Evolutionary conservation across 2,888 invertebrate species (phyloP), one percentile per base, ranked within the genome.

Genomic region (Conus canariensis): DNA sequence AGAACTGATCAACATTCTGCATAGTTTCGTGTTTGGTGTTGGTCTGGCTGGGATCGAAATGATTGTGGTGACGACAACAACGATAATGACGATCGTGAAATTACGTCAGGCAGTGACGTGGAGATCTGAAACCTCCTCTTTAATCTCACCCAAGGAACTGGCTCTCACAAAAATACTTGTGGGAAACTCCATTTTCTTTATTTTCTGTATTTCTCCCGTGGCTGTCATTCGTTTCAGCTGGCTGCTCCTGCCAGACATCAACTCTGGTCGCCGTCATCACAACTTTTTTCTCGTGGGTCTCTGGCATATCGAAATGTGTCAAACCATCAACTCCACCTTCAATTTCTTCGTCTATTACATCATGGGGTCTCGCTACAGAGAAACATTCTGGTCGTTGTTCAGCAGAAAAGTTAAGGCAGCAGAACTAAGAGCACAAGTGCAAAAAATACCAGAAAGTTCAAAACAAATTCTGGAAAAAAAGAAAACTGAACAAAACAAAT

Each of bases 121-220:
- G 85, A n/a, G 85, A 12, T 56, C 85, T 60, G 85, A 5, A 9
- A 25, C 85, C 12, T 85, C 85, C 4, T 85, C 85, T 12, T n/a
- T 25, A 1, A 59, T 85, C 60, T 85, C 85, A n/a, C 14, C 56
- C 12, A 10, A 30, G 22, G 88, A 88, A 25, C 45, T 88, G 59
- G 80, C 88, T 2, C 64, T 88, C 64, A 88, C 88, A 45, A 77
- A 45, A 64, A 88, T 83, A 82, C 64, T 88, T 60, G 64, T 88
- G 30, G 82, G 88, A 14, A 64, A n/a, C 30, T 88, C 88, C 56
- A n/a, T 88, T 12, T n/a, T 88, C 16, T 88, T 82, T 58, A 45
- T 88, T 25, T 22, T 60, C 19, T 82, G 80, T 45, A 25, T 64
- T 12, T 45, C 60, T 64, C 88, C 82, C 6, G 19, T 60, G 10